phyloP scores from a whole-genome alignment of 2,113 vertebrate species.

The human (Homo sapiens) region GRCh38 chr12:72503501-72504000 shows the following conservation, averaged over 20 bases:
- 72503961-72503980: not conserved
- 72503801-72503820: not conserved
- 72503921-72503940: not conserved
- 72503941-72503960: not conserved
- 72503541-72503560: not conserved
- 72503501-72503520: not conserved
- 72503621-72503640: not conserved
- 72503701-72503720: not conserved
- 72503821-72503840: not conserved
- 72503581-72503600: not conserved
- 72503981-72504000: not conserved
- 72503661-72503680: not conserved
- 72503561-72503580: not conserved
- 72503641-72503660: not conserved
- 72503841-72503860: not conserved
- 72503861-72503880: not conserved
- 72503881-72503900: not conserved
- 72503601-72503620: not conserved
- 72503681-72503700: not conserved
- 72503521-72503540: not conserved
- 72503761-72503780: not conserved
- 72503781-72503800: not conserved
- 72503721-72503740: not conserved
- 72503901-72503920: not conserved
- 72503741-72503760: not conserved